Conservation (phyloP, 2,113 vertebrate species). For the Mastomys natalensis region DNA sequence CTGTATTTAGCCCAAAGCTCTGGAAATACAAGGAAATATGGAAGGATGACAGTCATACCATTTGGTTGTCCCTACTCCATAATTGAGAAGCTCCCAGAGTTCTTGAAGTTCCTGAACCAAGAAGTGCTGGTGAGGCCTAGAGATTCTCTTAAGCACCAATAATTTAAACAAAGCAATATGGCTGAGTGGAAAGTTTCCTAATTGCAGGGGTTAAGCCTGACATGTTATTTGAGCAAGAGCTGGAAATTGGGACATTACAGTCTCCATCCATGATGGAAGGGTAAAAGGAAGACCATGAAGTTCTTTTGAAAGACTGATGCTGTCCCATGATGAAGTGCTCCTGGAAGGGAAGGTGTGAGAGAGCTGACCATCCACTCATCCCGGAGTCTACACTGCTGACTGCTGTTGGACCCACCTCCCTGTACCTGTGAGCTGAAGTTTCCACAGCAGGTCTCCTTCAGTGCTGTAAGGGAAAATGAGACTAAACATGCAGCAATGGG, state of each 20-base stretch:
- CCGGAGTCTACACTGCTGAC: no score
- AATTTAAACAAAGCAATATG: conserved; percentile 5
- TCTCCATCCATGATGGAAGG: rapidly evolving
- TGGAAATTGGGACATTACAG: no score
- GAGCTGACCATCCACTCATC: not conserved
- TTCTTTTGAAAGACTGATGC: not conserved
- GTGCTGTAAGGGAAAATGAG: not conserved
- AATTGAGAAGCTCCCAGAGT: not conserved
- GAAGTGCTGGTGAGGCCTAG: not conserved
- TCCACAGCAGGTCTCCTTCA: not conserved
- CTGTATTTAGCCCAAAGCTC: not conserved
- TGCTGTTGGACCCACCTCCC: not conserved
- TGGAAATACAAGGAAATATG: not conserved
- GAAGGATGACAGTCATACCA: not conserved
- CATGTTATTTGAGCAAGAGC: not conserved
- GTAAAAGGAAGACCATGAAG: not conserved
- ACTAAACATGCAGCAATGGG: not conserved
- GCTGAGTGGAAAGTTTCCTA: not conserved
- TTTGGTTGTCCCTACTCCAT: not conserved
- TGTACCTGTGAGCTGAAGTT: rapidly evolving
- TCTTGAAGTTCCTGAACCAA: not conserved
- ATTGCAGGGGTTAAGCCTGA: not conserved
- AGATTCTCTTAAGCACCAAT: not conserved
- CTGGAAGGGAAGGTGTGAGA: not conserved
- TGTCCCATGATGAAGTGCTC: not conserved